Percentiles rank a stretch among this genome's conserved stretches.
Evolutionary conservation across 1,140 invertebrate genomes (phyloP).

Genomic region (Conopomorpha cramerella): DNA sequence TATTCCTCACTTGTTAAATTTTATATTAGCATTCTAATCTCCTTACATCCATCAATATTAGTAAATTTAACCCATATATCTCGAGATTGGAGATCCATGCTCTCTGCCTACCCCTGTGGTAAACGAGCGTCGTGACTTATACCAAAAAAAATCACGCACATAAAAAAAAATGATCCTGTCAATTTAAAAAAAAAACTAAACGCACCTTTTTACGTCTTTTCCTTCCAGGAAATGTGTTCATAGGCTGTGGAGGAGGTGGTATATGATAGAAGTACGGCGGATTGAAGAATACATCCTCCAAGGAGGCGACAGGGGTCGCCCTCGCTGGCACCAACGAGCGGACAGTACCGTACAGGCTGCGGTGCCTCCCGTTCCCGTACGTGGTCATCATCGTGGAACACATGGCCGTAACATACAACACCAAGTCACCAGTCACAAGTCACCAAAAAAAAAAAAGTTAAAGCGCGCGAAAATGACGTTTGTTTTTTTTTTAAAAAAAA

Average conservation of each 20-base stretch:
- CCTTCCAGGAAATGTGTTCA: conserved; percentile 46
- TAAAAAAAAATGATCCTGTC: too few relatives aligned
- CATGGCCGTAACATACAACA: conserved; percentile 10
- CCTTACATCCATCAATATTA: too few relatives aligned
- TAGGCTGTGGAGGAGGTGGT: conserved; percentile 34
- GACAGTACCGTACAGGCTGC: conserved; percentile 44
- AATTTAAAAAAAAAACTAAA: conserved; percentile 16
- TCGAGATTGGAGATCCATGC: too few relatives aligned
- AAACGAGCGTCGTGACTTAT: too few relatives aligned
- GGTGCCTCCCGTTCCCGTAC: conserved; percentile 23
- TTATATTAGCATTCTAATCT: too few relatives aligned
- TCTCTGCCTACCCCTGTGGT: too few relatives aligned
- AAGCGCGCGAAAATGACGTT: conserved; percentile 17
- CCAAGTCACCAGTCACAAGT: conserved; percentile 12
- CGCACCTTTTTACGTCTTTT: conserved; percentile 31
- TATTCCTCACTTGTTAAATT: too few relatives aligned
- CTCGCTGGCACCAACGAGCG: conserved; percentile 32
- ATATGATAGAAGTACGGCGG: conserved; percentile 48
- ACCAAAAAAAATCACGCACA: too few relatives aligned
- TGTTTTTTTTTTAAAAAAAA: conserved; percentile 12
- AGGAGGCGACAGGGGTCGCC: conserved; percentile 20
- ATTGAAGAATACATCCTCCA: conserved; percentile 33
- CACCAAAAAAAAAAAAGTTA: conserved; percentile 16
- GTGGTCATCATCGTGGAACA: conserved; percentile 39
- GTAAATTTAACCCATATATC: too few relatives aligned